These are phyloP conservation scores for Mormyrus iriodes DNA, from an alignment of 2,113 vertebrate genomes.

Conservation along the genomic window DNA sequence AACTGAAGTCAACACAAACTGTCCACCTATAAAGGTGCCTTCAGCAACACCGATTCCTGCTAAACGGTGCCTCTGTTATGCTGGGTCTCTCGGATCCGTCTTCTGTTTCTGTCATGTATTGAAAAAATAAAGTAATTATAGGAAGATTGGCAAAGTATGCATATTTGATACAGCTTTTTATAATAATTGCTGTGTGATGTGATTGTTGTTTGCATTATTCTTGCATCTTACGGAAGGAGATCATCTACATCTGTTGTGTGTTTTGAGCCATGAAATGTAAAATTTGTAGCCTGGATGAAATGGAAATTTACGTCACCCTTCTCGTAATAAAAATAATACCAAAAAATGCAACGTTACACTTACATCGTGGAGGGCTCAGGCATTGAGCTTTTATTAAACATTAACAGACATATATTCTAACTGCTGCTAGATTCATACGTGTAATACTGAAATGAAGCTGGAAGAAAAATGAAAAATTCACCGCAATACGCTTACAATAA, in stretches of 20 bases:
- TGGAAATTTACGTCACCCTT: neutral
- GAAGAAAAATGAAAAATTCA: neutral
- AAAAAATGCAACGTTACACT: neutral
- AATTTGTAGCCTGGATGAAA: neutral
- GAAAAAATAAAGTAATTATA: neutral
- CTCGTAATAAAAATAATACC: neutral
- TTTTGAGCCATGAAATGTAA: neutral
- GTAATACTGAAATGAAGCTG: neutral
- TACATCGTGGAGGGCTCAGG: neutral
- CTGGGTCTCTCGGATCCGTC: neutral
- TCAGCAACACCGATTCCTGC: neutral
- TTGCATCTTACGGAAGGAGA: too few species aligned
- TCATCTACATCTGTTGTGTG: too few species aligned
- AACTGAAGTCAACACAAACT: conserved; percentile 49
- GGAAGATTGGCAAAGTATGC: neutral
- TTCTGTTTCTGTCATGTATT: neutral
- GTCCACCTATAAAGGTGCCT: neutral
- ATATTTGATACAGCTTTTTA: neutral
- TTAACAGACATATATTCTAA: neutral
- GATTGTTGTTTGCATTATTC: neutral
- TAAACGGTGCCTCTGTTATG: neutral
- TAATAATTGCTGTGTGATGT: neutral
- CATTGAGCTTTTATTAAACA: neutral
- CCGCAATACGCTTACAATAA: neutral
- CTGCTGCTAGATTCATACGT: neutral